Evolutionary conservation across 2,888 invertebrate species (phyloP), one percentile per base, ranked within the genome.

Genomic region (Ophioninae sp.): DNA sequence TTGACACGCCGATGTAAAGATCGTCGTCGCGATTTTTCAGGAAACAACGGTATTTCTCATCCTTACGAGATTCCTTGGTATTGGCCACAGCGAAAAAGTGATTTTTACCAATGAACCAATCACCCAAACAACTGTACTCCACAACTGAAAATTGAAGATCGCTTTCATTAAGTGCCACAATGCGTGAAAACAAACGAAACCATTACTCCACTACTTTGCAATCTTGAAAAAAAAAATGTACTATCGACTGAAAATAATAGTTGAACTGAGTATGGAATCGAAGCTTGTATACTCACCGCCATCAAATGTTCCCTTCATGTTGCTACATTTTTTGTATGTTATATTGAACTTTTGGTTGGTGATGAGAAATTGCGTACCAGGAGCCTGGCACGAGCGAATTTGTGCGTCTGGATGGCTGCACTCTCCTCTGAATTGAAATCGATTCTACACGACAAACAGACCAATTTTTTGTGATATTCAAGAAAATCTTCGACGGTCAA

Each of bases 21-120:
- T 98, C 98, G 90, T 98, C 98, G 92, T 98, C 98, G 90, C 98
- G 95, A 95, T 98, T 98, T 91, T 97, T 97, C 68, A 98, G 94
- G 93, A 99, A 98, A 91, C 99, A 99, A 61, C 99, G 95, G 92
- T 98, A 99, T 90, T 97, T 97, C 92, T 99, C 98, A 93, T 99
- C 98, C 92, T 97, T 97, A 88, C 98, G 95, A 8, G 98, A 98
- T 93, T 99, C 98, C 89, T 98, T 98, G 0, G 98, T 98, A 91
- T 99, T 99, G 8, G 98, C 98, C n/a, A 99, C 98, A 77, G 98
- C 99, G 93, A 99, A 98, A 93, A 97, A 99, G 90, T 98, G 98
- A 93, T 99, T 98, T 91, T 98, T 98, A 17, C 96, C 97, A 39
- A 98, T 96, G 93, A 98, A 98, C 98, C 98, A 98, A 94, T 98